Conservation (phyloP, 2,113 vertebrate genomes). For the Atrichornis clamosus region DNA sequence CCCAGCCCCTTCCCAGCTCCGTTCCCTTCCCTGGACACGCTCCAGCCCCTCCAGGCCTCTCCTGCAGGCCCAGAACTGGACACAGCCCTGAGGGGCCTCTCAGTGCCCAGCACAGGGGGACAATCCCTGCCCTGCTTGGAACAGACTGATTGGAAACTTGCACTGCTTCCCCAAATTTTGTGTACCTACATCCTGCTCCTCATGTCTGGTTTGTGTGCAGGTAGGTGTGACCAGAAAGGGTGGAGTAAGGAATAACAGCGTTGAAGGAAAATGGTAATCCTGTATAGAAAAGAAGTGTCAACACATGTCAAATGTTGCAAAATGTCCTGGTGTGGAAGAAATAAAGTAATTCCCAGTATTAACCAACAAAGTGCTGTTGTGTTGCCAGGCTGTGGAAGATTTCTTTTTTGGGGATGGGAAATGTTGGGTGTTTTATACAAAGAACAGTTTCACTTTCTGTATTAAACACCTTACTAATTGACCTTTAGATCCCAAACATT, state of each 20-base stretch:
- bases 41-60: neutral
- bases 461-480: neutral
- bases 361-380: constrained; percentile 20
- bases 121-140: neutral
- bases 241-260: neutral
- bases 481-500: neutral
- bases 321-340: constrained; percentile 22
- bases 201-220: neutral
- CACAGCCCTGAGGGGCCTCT: neutral
- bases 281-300: constrained; percentile 15
- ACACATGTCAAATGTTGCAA: constrained; percentile 42
- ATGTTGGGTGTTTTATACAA: neutral
- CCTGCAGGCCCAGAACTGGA: neutral
- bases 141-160: neutral
- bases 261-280: constrained; percentile 34
- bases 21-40: neutral
- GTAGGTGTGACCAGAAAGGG: constrained; percentile 1
- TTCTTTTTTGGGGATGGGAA: neutral
- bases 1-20: neutral
- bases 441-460: neutral
- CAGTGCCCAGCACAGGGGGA: neutral
- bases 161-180: neutral
- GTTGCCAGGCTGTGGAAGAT: neutral
- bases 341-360: neutral
- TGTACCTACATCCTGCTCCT: accelerated